Evolutionary conservation across 2,888 invertebrate genomes (phyloP), one percentile per base, ranked within the genome.

Genomic region (Pantelozetes paolii): DNA sequence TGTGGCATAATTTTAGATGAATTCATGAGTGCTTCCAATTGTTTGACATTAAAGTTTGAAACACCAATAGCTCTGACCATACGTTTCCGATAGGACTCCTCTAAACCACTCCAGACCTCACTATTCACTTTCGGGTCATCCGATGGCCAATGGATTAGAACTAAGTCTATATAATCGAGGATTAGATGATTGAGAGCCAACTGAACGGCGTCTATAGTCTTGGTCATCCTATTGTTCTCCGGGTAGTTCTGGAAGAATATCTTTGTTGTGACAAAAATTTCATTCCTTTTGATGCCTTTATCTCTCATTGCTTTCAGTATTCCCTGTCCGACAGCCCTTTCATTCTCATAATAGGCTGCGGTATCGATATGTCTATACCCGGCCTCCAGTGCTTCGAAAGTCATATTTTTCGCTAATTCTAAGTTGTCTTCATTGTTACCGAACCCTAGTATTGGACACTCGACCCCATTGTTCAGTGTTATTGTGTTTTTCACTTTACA

Each of bases 361-460:
- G 90, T 89, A 82, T 93, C 92, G 76, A 92, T 86, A 81, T 90
- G 90, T 0, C 91, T 86, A 81, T 92, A 92, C 0, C 92, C 92
- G 70, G 87, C 83, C 80, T 89, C 88, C 64, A 92, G 88, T 13
- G 92, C 91, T 2, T 28, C 54, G 15, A 9, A 20, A 0, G 26
- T n/a, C 20, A 71, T 71, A 1, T 54, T 8, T 23, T 28, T 71
- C 1, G n/a, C 71, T 54, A 36, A 5, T 15, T 32, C 48, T 1
- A 13, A 18, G 13, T 45, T 28, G 71, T 45, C 40, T 9, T 23
- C 71, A 42, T 71, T 40, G 26, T 36, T 71, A 18, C 71, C 71
- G 5, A 71, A n/a, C 9, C 71, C 71, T 13, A 71, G 11, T 15
- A 57, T 50, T n/a, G 71, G 71, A 50, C 50, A 54, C 26, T 50